Evolutionary conservation across 2,888 invertebrate species (phyloP), one percentile per base, ranked within the genome.

Genomic region (Trypoxylon attenuatum): DNA sequence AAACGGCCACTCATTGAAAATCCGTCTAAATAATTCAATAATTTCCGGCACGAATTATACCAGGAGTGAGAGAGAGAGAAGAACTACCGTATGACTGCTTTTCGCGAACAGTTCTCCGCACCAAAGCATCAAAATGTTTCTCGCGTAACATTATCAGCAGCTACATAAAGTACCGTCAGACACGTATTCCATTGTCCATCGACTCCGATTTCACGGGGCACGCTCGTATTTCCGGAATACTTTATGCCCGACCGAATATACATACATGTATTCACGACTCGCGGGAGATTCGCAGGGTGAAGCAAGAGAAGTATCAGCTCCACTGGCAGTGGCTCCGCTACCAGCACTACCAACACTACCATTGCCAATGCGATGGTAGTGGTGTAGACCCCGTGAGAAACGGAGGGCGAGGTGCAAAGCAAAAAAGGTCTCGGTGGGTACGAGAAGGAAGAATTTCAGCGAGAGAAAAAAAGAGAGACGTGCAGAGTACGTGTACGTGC

Each of bases 11-110:
- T 43, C 45, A 33, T 39, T 15, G 41, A 39, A 29, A 13, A 43
- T 22, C 22, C 23, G 39, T 53, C n/a, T n/a, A n/a, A n/a, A 52
- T 66, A 64, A 66, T 64, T 58, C 50, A 58, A 64, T 58, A 47
- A 53, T 66, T 66, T 64, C 63, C 51, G 29, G 45, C 27, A 38
- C 38, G 62, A 62, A 62, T 56, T 45, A 55, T 64, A 62, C 53
- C 56, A 45, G 41, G 55, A 29, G 22, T 29, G 25, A 23, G n/a
- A n/a, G n/a, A n/a, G n/a, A n/a, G n/a, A n/a, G n/a, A n/a, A n/a
- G n/a, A n/a, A n/a, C n/a, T n/a, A n/a, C n/a, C n/a, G n/a, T 38
- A 15, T n/a, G 1, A 38, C 2, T 15, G 13, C 15, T 38, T 22
- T 5, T 13, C 43, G 41, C 41, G 43, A n/a, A 13, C 5, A 5